A percentile compares a stretch with the other conserved stretches of the same genome.
phyloP scores from a whole-genome alignment of 2,888 invertebrate genomes.

The Barypeithes pellucidus region DNA sequence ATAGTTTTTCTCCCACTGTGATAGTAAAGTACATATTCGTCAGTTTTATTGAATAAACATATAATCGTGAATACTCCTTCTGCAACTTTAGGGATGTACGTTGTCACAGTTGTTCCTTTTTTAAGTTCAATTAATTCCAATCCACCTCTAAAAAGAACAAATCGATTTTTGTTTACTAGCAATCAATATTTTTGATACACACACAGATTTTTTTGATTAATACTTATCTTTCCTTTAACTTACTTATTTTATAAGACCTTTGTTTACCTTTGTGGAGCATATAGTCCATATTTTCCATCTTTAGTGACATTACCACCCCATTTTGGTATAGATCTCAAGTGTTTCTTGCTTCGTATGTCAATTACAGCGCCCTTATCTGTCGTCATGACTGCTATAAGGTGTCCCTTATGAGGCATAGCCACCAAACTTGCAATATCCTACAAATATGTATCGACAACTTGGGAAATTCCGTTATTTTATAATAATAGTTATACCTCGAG shows the following conservation, averaged over 20 bases:
- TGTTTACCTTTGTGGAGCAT: constrained; percentile 84
- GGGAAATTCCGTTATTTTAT: too few species aligned
- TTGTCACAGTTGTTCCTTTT: constrained; percentile 89
- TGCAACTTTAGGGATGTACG: constrained; percentile 93
- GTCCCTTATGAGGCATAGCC: constrained; percentile 87
- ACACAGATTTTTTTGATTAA: too few species aligned
- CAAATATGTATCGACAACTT: too few species aligned
- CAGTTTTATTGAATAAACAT: constrained; percentile 93
- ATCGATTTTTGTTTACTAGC: neutral
- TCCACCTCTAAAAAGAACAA: constrained; percentile 81
- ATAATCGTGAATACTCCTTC: constrained; percentile 98
- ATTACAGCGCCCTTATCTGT: constrained; percentile 92
- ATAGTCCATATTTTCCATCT: constrained; percentile 92
- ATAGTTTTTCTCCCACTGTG: constrained; percentile 96
- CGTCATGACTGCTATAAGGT: constrained; percentile 91
- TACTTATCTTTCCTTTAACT: neutral
- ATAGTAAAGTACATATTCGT: constrained; percentile 96
- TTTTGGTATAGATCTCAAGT: constrained; percentile 88
- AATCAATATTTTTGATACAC: too few species aligned
- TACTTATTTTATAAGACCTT: neutral
- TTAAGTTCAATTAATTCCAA: constrained; percentile 93
- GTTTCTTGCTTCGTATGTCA: constrained; percentile 91
- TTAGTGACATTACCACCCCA: constrained; percentile 94
- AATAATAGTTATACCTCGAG: too few species aligned
- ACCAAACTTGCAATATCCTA: constrained; percentile 84